Evolutionary conservation across 2,888 invertebrate species (phyloP).

Genomic region (Hedya salicella): DNA sequence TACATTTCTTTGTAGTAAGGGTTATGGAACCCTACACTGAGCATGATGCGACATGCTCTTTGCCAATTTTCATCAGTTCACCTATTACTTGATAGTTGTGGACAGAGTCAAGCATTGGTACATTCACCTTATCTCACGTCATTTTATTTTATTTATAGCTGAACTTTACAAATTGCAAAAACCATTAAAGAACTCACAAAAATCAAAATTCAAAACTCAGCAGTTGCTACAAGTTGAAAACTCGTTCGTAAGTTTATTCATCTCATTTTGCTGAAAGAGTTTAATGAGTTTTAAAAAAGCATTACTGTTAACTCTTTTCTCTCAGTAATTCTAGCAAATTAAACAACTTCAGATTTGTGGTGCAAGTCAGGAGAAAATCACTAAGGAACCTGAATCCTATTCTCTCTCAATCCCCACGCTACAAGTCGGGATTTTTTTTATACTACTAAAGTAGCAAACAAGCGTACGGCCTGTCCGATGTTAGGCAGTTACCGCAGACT

Average conservation of each 20-base stretch:
- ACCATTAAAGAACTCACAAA: background rate
- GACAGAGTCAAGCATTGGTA: no score
- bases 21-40: no score
- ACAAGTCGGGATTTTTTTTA: no score
- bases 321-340: slow-evolving; percentile 31
- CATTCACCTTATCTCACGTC: background rate
- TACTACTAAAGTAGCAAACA: no score
- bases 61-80: no score
- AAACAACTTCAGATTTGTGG: slow-evolving; percentile 22
- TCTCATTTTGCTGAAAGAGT: slow-evolving; percentile 32
- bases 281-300: slow-evolving; percentile 40
- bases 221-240: slow-evolving; percentile 6
- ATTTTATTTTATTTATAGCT: background rate
- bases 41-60: no score
- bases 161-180: background rate
- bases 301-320: slow-evolving; percentile 29
- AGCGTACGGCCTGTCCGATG: no score
- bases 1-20: no score
- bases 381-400: background rate
- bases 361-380: slow-evolving; percentile 5
- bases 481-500: no score
- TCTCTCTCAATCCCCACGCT: no score
- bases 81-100: no score
- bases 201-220: background rate
- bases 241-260: slow-evolving; percentile 23